Evolutionary conservation across 2,797 vertebrate genomes (phyloP).

Genomic region (Botia almorhae): DNA sequence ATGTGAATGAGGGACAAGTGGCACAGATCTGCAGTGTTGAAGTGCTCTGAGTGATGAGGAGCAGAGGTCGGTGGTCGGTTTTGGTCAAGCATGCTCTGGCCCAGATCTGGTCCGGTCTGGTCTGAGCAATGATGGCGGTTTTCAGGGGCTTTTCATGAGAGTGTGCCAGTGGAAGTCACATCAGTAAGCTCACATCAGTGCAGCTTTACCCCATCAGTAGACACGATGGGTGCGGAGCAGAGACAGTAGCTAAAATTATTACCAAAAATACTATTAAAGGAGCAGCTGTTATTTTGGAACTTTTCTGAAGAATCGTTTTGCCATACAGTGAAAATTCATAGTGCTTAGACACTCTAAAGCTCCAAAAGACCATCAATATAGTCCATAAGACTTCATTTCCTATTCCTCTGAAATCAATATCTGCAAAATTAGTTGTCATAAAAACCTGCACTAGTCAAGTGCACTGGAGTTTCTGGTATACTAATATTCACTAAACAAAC

Average conservation of each 20-base stretch:
- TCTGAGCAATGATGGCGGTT: constrained; percentile 56
- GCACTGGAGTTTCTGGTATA: too few relatives aligned
- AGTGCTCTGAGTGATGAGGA: constrained; percentile 58
- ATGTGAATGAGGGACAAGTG: background rate
- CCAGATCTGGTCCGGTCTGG: constrained; percentile 65
- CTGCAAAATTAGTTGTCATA: too few relatives aligned
- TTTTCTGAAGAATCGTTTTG: too few relatives aligned
- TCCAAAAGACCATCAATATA: too few relatives aligned
- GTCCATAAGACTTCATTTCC: too few relatives aligned
- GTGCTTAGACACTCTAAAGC: too few relatives aligned
- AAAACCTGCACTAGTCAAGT: too few relatives aligned
- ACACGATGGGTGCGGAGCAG: background rate
- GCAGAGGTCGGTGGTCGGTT: constrained; percentile 69
- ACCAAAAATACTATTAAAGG: background rate
- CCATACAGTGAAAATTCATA: too few relatives aligned
- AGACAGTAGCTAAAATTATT: background rate
- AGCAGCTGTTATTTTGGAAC: too few relatives aligned
- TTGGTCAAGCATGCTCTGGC: constrained; percentile 69
- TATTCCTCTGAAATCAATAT: too few relatives aligned
- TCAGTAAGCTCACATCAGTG: constrained; percentile 47
- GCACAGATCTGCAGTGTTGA: constrained; percentile 51
- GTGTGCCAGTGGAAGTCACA: constrained; percentile 31
- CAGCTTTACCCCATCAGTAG: background rate
- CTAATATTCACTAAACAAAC: background rate
- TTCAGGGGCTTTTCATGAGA: constrained; percentile 35